phyloP scores from a whole-genome alignment of 1,140 invertebrate species.

The Hycleus cichorii region DNA sequence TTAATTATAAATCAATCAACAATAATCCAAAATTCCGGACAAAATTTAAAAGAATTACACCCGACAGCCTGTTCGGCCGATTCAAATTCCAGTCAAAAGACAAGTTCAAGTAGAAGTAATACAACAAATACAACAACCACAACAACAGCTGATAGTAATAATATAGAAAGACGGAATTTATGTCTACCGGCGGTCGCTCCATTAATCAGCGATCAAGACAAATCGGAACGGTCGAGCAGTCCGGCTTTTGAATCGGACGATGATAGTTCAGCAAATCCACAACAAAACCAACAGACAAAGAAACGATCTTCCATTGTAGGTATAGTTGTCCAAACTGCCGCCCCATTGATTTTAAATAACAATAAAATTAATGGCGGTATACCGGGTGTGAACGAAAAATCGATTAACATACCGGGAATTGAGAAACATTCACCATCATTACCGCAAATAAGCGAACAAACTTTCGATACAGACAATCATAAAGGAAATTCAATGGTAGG shows the following conservation, averaged over 20 bases:
- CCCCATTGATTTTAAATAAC: constrained; percentile 46
- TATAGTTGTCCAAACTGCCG: constrained; percentile 54
- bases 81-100: constrained; percentile 56
- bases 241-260: constrained; percentile 95
- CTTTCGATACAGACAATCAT: constrained; percentile 53
- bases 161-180: constrained; percentile 16
- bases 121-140: constrained; percentile 52
- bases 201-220: constrained; percentile 44
- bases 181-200: constrained; percentile 11
- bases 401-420: constrained; percentile 32
- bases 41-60: constrained; percentile 26
- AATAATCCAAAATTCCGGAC: background rate
- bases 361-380: constrained; percentile 51
- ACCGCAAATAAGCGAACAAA: constrained; percentile 60
- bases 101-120: constrained; percentile 50
- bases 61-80: constrained; percentile 41
- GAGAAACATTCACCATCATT: constrained; percentile 46
- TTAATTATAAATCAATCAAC: constrained; percentile 17
- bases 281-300: constrained; percentile 37
- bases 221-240: constrained; percentile 87
- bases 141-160: constrained; percentile 39
- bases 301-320: constrained; percentile 55
- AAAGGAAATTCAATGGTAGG: constrained; percentile 32
- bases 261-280: constrained; percentile 53
- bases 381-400: constrained; percentile 37